Base-by-base conservation (phyloP, 2,888 invertebrate genomes). In the Leptinotarsa peninsularis region DNA sequence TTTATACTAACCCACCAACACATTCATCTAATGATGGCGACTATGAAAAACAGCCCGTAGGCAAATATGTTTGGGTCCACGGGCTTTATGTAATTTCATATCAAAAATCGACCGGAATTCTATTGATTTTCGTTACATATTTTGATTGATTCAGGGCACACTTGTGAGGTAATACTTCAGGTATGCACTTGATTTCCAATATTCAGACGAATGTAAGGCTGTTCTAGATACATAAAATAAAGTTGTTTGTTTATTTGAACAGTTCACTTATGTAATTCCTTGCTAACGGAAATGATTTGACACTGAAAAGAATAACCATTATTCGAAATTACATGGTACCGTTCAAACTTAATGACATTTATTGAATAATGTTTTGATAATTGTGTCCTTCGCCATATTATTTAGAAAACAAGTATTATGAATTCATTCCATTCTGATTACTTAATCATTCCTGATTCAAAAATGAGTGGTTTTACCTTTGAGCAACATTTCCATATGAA, bases 71-170 rank as follows among this genome's bases (percentile, higher is more conserved):
- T 66, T 73, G 72, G 76, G 21, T 49, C 50, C n/a, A 63, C 13
- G 23, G 60, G 18, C 69, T 74, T 74, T 76, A 76, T 69, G 58
- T 74, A 76, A 76, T 72, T 74, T 50, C 71, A 49, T 66, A 72
- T 52, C 72, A 52, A 76, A 76, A 74, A 74, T 49, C 73, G 73
- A 71, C 71, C 75, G 56, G 66, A 72, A 72, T 75, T 75, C n/a
- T 67, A 68, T 54, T 4, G 21, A 58, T 67, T 60, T 58, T 73
- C 60, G 43, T 54, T 66, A 67, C 56, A n/a, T 56, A 76, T 74
- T 68, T 76, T 63, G 68, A 76, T 72, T 68, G 73, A 76, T 76
- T 72, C 66, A 58, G 75, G 69, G 69, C 75, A 75, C n/a, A 52
- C 56, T 52, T 69, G 68, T 72, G 66, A 67, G 56, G 60, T 56